Base-by-base conservation (phyloP, 2,888 invertebrate genomes). In the Ypsolopha scabrella region DNA sequence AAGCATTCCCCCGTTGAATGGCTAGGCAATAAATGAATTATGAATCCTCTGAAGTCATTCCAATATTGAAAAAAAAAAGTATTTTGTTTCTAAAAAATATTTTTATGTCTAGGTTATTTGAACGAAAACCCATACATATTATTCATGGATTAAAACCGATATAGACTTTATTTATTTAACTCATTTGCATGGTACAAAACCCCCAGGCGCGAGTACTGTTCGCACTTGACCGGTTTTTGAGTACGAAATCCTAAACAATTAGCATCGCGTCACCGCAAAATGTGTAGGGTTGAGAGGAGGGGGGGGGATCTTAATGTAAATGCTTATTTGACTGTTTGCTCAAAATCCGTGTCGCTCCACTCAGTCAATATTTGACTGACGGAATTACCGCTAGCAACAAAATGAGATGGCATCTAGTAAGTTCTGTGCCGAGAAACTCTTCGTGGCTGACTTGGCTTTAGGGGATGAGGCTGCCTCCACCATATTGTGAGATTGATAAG, bases 341-440 rank as follows among this genome's bases (percentile, higher is more conserved):
- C 67, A 75, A 82, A 82, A 81, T 83, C 81, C 76, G 80, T 83
- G 83, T 85, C 78, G 6, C 10, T 43, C 76, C 73, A 73, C 78
- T 75, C 68, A 57, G 81, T 80, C 79, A 86, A 85, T 83, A 83
- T 83, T 86, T 79, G 74, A 71, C 67, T 67, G 72, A 64, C 75
- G 69, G 72, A 75, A 82, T 80, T 81, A 83, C 83, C 82, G 83
- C 81, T 83, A 79, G 70, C 75, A 64, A 73, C 78, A 80, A 79
- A 37, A 77, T 75, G 74, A 72, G 72, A 77, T 70, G 67, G 68
- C 70, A 24, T 44, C 43, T 7, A 44, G 39, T 39, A 9, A 9
- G 9, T 39, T 7, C 33, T 34, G 46, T 46, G 4, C 24, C 24
- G 24, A 24, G 24, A 4, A 46, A n/a, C 34, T 46, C 33, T 46